phyloP scores from a whole-genome alignment of 2,113 vertebrate genomes.

The Lipophrys pholis region DNA sequence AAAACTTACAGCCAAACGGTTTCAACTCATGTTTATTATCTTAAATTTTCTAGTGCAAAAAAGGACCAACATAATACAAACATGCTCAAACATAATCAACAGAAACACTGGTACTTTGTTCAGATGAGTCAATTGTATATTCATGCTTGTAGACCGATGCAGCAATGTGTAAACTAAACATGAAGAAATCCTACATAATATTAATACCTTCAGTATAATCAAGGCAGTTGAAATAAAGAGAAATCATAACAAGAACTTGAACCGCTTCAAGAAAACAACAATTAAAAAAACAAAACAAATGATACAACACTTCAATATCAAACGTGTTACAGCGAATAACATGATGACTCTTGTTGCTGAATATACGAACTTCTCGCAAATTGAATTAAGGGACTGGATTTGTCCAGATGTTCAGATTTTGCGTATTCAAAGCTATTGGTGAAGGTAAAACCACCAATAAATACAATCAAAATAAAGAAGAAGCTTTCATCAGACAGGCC shows the following conservation, averaged over 20 bases:
- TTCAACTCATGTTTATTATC: constrained; percentile 34
- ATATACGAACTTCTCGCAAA: not conserved
- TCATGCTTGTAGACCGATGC: constrained; percentile 6
- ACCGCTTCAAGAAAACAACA: not conserved
- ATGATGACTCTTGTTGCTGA: not conserved
- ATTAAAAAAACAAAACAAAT: not conserved
- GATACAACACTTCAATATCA: not conserved
- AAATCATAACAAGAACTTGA: not conserved
- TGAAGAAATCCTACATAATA: not conserved
- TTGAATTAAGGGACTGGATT: too few relatives aligned
- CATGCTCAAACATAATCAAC: not conserved
- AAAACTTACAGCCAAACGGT: not conserved
- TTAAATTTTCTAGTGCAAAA: constrained; percentile 34
- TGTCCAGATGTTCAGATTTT: too few relatives aligned
- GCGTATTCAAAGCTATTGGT: not conserved
- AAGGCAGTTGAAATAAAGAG: constrained; percentile 16
- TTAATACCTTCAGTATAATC: not conserved
- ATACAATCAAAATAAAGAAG: not conserved
- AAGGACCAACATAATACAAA: not conserved
- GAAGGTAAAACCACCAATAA: not conserved
- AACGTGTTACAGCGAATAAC: not conserved
- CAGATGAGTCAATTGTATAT: not conserved
- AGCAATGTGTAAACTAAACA: not conserved
- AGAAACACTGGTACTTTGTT: not conserved
- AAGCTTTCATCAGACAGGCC: not conserved